phyloP scores from a whole-genome alignment of 2,888 invertebrate species.

The Scaptomyza parva region DNA sequence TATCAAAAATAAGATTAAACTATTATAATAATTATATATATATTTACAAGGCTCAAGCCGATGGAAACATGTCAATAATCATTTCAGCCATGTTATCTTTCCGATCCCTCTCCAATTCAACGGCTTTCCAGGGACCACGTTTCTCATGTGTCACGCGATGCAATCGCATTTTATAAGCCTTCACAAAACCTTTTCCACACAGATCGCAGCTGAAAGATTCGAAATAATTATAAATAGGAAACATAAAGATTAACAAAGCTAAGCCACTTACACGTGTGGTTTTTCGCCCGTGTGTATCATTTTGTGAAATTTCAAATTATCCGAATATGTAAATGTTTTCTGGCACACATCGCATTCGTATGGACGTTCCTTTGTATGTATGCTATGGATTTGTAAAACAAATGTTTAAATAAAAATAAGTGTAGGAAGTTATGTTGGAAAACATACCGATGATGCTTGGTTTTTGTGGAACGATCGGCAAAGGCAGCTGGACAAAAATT shows the following conservation, averaged over 20 bases:
- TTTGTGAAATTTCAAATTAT: slow-evolving; percentile 82
- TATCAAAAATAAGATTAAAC: slow-evolving; percentile 27
- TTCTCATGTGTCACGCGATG: slow-evolving; percentile 79
- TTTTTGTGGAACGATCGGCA: slow-evolving; percentile 84
- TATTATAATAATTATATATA: slow-evolving; percentile 22
- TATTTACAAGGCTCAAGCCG: slow-evolving; percentile 39
- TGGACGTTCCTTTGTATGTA: slow-evolving; percentile 83
- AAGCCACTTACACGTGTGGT: slow-evolving; percentile 77
- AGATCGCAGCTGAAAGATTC: slow-evolving; percentile 71
- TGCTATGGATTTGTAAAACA: slow-evolving; percentile 47
- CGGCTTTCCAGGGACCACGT: slow-evolving; percentile 55
- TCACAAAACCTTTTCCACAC: slow-evolving; percentile 82
- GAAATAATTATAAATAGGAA: background rate
- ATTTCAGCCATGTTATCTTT: slow-evolving; percentile 57
- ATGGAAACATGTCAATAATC: slow-evolving; percentile 33
- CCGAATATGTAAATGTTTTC: slow-evolving; percentile 83
- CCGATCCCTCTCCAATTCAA: slow-evolving; percentile 17
- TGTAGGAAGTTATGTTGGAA: too few species aligned
- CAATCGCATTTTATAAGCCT: slow-evolving; percentile 80
- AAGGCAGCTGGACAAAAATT: slow-evolving; percentile 84
- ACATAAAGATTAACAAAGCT: background rate
- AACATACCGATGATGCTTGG: slow-evolving; percentile 84
- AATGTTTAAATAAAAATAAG: background rate
- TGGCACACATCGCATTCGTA: slow-evolving; percentile 83
- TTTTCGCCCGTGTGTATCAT: slow-evolving; percentile 84